Conservation (phyloP, 2,888 invertebrate species). For the Pinctada fucata region DNA sequence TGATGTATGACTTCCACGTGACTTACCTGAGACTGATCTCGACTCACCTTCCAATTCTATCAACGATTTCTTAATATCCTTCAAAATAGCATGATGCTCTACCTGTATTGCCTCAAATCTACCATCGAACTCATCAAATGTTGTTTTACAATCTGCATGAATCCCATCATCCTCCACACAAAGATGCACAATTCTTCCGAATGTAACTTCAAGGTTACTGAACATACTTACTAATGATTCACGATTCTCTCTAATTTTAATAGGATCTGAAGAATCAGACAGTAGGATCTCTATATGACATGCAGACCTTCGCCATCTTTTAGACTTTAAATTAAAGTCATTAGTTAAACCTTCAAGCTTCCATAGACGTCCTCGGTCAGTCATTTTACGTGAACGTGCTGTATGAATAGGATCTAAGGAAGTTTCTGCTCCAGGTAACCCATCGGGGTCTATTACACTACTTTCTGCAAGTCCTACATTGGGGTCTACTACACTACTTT, state of each 20-base stretch:
- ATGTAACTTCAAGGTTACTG: not conserved
- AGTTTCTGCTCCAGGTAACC: no score
- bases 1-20: not conserved
- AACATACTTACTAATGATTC: not conserved
- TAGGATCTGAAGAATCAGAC: not conserved
- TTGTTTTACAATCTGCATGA: not conserved
- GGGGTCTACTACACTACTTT: no score
- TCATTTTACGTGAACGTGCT: not conserved
- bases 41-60: not conserved
- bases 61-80: not conserved
- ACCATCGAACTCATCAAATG: not conserved
- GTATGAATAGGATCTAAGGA: no score
- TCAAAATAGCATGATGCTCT: not conserved
- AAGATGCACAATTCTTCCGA: not conserved
- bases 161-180: not conserved
- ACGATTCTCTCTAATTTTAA: not conserved
- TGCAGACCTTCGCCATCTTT: not conserved
- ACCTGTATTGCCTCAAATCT: not conserved
- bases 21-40: not conserved
- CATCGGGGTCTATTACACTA: no score
- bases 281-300: not conserved
- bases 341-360: not conserved
- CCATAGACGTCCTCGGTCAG: not conserved
- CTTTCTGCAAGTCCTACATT: no score
- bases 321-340: not conserved